These are phyloP conservation scores for Eutolmus rufibarbis DNA, from an alignment of 2,888 invertebrate genomes.

Conservation along the genomic window DNA sequence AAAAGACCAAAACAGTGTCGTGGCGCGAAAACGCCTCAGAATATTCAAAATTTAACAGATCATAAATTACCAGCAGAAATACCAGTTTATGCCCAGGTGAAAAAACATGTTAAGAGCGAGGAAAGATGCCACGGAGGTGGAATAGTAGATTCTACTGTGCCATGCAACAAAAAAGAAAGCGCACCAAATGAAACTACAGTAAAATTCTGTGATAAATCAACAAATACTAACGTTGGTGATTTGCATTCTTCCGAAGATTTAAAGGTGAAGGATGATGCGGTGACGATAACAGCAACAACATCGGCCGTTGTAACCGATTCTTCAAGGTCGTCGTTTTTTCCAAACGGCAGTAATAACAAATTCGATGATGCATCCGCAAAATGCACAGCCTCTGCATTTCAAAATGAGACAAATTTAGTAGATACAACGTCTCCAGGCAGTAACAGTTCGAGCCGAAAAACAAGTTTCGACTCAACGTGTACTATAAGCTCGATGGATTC, in stretches of 20 bases:
- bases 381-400: conserved; percentile 4
- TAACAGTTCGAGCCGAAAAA: conserved; percentile 60
- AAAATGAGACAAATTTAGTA: conserved; percentile 19
- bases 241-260: not conserved
- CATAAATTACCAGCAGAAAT: conserved; percentile 51
- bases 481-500: conserved; percentile 63
- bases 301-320: not conserved
- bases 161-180: not conserved
- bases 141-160: not conserved
- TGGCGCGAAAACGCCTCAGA: not conserved
- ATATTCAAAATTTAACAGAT: not conserved
- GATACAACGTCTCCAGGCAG: conserved; percentile 51
- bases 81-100: conserved; percentile 57
- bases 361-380: not conserved
- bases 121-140: not conserved
- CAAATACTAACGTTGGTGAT: not conserved
- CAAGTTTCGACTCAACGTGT: conserved; percentile 63
- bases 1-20: not conserved
- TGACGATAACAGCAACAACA: not conserved
- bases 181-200: not conserved
- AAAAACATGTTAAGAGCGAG: conserved; percentile 51
- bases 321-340: not conserved
- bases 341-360: not conserved
- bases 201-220: conserved; percentile 27
- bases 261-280: conserved; percentile 3